phyloP scores from a whole-genome alignment of 2,797 vertebrate species.

The Phataginus tricuspis region DNA sequence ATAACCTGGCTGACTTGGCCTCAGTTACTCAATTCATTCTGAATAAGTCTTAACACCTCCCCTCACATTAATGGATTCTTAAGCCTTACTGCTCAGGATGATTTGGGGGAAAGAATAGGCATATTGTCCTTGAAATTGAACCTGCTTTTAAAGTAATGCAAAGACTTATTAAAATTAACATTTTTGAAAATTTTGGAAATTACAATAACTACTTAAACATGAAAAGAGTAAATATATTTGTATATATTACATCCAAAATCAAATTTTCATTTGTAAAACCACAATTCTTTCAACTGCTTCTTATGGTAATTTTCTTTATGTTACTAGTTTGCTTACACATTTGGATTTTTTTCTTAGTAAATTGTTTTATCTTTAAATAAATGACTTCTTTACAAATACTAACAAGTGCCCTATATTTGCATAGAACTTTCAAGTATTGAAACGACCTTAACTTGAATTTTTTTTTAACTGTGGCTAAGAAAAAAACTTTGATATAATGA shows the following conservation, averaged over 20 bases:
- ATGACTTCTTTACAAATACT: neutral
- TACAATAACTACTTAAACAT: neutral
- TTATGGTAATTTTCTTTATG: constrained; percentile 30
- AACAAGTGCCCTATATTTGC: neutral
- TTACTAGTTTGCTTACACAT: constrained; percentile 32
- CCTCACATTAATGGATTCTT: neutral
- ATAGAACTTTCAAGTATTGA: neutral
- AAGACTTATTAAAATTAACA: neutral
- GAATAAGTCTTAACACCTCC: neutral
- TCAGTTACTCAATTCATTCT: neutral
- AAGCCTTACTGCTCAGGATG: neutral
- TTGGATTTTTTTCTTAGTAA: constrained; percentile 37
- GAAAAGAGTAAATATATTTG: neutral
- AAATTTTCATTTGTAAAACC: constrained; percentile 15
- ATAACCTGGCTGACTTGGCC: neutral
- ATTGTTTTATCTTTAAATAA: constrained; percentile 37
- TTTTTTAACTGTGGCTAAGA: neutral
- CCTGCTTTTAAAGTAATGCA: constrained; percentile 8
- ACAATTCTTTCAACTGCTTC: neutral
- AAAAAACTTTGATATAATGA: neutral
- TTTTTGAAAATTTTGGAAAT: neutral
- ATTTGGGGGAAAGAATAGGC: neutral
- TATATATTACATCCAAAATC: constrained; percentile 14
- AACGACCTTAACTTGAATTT: constrained; percentile 22
- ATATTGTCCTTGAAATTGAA: neutral